Base-by-base conservation (phyloP, 2,113 vertebrate species). In the Passer domesticus region DNA sequence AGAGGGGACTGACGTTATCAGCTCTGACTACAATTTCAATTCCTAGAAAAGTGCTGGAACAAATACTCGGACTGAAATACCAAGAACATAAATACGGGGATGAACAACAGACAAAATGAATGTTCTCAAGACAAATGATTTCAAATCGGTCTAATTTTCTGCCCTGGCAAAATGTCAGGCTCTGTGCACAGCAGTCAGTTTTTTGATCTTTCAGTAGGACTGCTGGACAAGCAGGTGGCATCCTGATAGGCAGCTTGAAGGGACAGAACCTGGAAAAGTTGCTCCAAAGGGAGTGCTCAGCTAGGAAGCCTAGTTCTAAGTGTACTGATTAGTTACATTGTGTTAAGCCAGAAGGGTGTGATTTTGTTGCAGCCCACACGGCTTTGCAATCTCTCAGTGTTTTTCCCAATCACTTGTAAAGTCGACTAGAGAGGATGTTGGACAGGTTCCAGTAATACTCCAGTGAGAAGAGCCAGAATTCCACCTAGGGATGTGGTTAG, bases 11-110 rank as follows among this genome's bases (percentile, higher is more conserved):
- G 41, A 30, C 2, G 8, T 83, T 89, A 73, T 70, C 0, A 0
- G 14, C 46, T 89, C 21, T 67, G 58, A 70, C 28, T 81, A 15
- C 18, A 31, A 53, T 52, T 90, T 69, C 33, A 77, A 0, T 92
- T 95, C 73, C 46, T 37, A 83, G 59, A 89, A 95, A 95, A 73
- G n/a, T 41, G 67, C n/a, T 83, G 83, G 55, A 90, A 89, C 59
- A 94, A 67, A 70, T 70, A 50, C n/a, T 84, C 7, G 0, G 37
- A 33, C 23, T 91, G 68, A 92, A 87, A 89, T 59, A 89, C 46
- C 39, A 46, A 74, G 53, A 86, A 92, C 58, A 56, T 31, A 88
- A 94, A 89, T 55, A 70, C 0, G 0, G 13, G 16, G 3, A 37
- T 53, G 5, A 74, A 47, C 73, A 74, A 24, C 25, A 92, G 16